Base-by-base conservation (phyloP, 1,140 invertebrate genomes). In the Zaprionus gabonicus region DNA sequence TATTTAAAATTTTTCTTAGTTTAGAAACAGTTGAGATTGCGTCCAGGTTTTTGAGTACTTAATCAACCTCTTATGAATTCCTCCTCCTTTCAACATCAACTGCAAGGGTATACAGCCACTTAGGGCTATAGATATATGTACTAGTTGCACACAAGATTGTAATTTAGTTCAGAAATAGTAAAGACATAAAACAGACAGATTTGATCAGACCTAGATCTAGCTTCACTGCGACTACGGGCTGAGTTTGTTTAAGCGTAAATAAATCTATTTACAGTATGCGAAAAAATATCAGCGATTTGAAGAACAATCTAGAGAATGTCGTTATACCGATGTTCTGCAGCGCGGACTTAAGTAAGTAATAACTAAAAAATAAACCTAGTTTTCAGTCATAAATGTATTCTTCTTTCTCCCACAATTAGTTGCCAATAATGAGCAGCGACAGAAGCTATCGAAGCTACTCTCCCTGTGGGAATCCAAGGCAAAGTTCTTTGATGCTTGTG, bases 311-410 rank as follows among this genome's bases (percentile, higher is more conserved):
- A 93, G 98, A 99, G 95, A 96, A 95, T 88, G 97, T 99, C 81
- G 97, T 99, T 73, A 97, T 99, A 81, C 98, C 98, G 78, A 98
- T 99, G 96, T 99, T 99, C 95, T 99, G 98, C 94, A 97, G 97
- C 93, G 96, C 98, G 57, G 96, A 96, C 93, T 94, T 95, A 93
- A 94, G 94, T 94, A 95, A 94, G 93, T 94, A 94, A 91, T 93
- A 4, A 20, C 4, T 0, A 0, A 55, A 25, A 27, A 25, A 1
- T 38, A 5, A 6, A 38, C n/a, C 6, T 57, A 6, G 1, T 13
- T 28, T 46, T 41, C 0, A 3, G 41, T 73, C 41, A 9, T 38
- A 46, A 79, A 68, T 34, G 2, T 10, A 28, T 17, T 0, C 9
- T 38, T 36, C 49, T 9, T 90, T 93, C n/a, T 93, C 1, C 27